Conservation (phyloP, 2,797 vertebrate genomes). For the Allobates femoralis region DNA sequence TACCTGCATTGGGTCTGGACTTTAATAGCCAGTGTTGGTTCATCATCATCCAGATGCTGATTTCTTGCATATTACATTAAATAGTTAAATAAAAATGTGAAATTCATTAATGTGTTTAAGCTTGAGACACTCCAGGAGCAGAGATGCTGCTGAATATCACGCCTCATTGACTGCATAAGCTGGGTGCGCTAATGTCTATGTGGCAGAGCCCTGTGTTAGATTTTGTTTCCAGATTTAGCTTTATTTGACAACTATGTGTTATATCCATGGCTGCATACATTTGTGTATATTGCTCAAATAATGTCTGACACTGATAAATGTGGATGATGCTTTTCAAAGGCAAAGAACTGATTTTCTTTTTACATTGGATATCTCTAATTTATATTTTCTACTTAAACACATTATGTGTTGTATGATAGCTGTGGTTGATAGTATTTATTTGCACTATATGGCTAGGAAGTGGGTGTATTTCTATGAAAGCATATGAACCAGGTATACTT, state of each 20-base stretch:
- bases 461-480: not conserved
- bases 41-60: not conserved
- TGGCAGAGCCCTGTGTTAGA: not conserved
- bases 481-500: too few species aligned
- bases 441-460: not conserved
- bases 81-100: conserved; percentile 1
- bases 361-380: not conserved
- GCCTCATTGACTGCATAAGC: conserved; percentile 3
- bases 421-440: not conserved
- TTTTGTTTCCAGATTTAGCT: not conserved
- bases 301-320: not conserved
- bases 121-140: not conserved
- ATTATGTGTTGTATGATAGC: not conserved
- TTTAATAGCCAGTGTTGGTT: not conserved
- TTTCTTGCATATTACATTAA: not conserved
- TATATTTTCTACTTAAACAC: not conserved
- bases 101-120: not conserved
- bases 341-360: not conserved
- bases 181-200: not conserved
- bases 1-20: not conserved
- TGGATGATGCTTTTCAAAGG: not conserved
- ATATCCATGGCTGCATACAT: not conserved
- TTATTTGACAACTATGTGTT: not conserved
- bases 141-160: not conserved
- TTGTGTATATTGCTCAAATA: not conserved